Evolutionary conservation across 2,888 invertebrate species (phyloP).

Genomic region (Calephelis perditalis): DNA sequence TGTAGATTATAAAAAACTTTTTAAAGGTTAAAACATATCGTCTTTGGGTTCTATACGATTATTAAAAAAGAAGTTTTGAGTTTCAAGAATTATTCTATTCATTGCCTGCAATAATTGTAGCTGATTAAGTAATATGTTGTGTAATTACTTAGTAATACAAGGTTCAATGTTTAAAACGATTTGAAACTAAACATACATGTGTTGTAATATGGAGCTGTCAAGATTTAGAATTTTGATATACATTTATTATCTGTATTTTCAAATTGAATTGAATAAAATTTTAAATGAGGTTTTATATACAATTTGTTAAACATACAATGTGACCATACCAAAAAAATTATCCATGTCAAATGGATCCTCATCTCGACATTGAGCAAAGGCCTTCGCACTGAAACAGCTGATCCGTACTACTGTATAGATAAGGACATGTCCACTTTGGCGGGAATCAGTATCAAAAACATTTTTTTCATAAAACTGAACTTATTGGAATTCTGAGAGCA

Average conservation of each 20-base stretch:
- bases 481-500: slow-evolving; percentile 18
- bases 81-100: background rate
- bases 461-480: slow-evolving; percentile 34
- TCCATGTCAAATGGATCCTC: slow-evolving; percentile 61
- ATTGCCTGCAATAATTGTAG: too few relatives aligned
- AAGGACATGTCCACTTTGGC: slow-evolving; percentile 69
- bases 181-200: background rate
- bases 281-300: too few relatives aligned
- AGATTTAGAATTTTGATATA: too few relatives aligned
- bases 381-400: slow-evolving; percentile 46
- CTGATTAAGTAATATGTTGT: too few relatives aligned
- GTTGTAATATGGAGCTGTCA: too few relatives aligned
- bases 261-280: too few relatives aligned
- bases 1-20: too few relatives aligned
- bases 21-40: too few relatives aligned
- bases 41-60: background rate
- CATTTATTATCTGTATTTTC: too few relatives aligned
- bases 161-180: too few relatives aligned
- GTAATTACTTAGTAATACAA: too few relatives aligned
- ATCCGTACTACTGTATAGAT: slow-evolving; percentile 65
- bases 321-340: slow-evolving; percentile 58
- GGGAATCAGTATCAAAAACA: slow-evolving; percentile 56
- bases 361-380: slow-evolving; percentile 56
- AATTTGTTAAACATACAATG: background rate
- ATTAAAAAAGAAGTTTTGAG: background rate